Percentiles rank a stretch among this genome's conserved stretches.
Conservation (phyloP, 2,888 invertebrate species). For the Napeogenes inachia region DNA sequence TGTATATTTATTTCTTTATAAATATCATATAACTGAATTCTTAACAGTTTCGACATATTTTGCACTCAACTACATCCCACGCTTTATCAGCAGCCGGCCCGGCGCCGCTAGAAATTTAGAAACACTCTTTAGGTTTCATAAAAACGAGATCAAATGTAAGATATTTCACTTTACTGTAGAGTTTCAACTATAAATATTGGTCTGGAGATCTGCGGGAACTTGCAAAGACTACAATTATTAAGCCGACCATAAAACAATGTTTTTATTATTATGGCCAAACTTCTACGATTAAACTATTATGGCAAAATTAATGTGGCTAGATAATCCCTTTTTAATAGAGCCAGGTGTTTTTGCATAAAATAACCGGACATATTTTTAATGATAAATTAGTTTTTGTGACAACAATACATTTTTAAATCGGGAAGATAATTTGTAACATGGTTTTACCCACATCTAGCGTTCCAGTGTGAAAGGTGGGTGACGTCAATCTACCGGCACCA, state of each 20-base stretch:
- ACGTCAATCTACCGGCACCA: constrained; percentile 4
- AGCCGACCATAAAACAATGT: too few species aligned
- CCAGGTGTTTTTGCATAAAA: too few species aligned
- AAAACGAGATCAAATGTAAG: neutral
- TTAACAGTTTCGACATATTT: neutral
- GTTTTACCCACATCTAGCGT: neutral
- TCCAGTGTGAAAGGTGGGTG: constrained; percentile 11
- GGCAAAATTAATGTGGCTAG: too few species aligned
- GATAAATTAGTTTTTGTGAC: too few species aligned
- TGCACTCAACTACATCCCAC: neutral
- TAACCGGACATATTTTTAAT: too few species aligned
- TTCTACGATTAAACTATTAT: too few species aligned
- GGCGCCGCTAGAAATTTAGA: constrained; percentile 3
- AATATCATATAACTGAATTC: too few species aligned
- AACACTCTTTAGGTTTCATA: neutral
- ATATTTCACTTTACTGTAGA: neutral
- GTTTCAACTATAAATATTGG: neutral
- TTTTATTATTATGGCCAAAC: too few species aligned
- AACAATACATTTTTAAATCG: too few species aligned
- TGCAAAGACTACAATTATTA: too few species aligned
- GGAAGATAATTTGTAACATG: constrained; percentile 2
- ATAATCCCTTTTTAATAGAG: too few species aligned
- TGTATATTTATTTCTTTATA: too few species aligned
- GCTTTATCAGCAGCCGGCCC: constrained; percentile 14
- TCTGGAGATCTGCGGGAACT: neutral